A percentile compares a stretch with the other conserved stretches of the same genome.
phyloP scores from a whole-genome alignment of 1,140 invertebrate genomes.

The Drosophila insularis region DNA sequence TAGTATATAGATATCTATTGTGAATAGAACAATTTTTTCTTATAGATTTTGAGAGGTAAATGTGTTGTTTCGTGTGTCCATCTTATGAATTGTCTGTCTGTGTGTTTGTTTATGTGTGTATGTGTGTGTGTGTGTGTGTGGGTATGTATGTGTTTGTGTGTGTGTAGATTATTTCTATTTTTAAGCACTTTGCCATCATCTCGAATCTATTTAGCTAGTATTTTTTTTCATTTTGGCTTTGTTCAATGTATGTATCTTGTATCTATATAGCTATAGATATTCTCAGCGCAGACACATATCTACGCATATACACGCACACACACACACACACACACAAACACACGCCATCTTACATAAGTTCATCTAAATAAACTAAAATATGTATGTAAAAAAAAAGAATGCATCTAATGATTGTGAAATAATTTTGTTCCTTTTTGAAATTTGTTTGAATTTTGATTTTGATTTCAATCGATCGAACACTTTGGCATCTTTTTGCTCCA shows the following conservation, averaged over 20 bases:
- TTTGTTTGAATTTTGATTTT: slow-evolving; percentile 14
- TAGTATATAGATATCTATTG: background rate
- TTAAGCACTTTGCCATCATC: slow-evolving; percentile 51
- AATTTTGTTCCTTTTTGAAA: slow-evolving; percentile 19
- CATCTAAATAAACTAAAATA: slow-evolving; percentile 16
- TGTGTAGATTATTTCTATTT: slow-evolving; percentile 62
- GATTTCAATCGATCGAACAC: background rate
- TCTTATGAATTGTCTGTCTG: slow-evolving; percentile 6
- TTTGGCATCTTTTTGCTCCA: background rate
- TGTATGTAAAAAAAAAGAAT: slow-evolving; percentile 17
- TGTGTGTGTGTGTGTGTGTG: slow-evolving; percentile 23
- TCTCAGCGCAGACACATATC: slow-evolving; percentile 26
- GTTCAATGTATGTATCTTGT: slow-evolving; percentile 13
- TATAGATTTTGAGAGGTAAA: slow-evolving; percentile 1
- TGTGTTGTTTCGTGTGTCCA: background rate
- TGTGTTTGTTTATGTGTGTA: slow-evolving; percentile 11
- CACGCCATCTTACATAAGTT: slow-evolving; percentile 18
- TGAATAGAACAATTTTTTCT: background rate
- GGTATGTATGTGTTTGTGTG: slow-evolving; percentile 18
- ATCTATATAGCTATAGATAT: slow-evolving; percentile 12
- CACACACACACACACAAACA: background rate
- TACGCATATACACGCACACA: slow-evolving; percentile 21
- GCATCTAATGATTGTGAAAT: slow-evolving; percentile 11
- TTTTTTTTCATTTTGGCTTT: slow-evolving; percentile 69
- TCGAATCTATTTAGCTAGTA: slow-evolving; percentile 44